These are phyloP conservation scores for Bubo scandiacus DNA, from an alignment of 2,113 vertebrate species.

Conservation along the genomic window DNA sequence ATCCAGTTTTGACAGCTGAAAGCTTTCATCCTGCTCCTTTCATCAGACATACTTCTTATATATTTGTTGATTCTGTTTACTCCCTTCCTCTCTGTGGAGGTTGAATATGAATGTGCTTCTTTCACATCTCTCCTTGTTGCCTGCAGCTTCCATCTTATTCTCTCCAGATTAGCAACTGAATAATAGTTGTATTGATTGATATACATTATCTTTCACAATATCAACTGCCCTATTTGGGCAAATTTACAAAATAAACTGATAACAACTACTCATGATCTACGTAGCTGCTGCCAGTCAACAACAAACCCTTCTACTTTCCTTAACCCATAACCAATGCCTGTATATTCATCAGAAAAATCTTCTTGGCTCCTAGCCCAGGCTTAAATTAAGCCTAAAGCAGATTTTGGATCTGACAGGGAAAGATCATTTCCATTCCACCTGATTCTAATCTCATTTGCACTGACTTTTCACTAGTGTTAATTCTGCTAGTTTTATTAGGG, in stretches of 20 bases:
- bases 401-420: not conserved
- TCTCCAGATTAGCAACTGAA: not conserved
- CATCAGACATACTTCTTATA: not conserved
- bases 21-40: not conserved
- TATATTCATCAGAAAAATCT: not conserved
- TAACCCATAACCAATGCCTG: not conserved
- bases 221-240: not conserved
- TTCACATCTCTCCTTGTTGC: not conserved
- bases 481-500: not conserved
- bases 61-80: not conserved
- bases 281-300: not conserved
- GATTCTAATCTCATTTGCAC: not conserved
- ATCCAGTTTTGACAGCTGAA: not conserved
- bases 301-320: not conserved
- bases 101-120: not conserved
- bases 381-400: not conserved
- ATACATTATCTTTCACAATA: not conserved
- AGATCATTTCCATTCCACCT: not conserved
- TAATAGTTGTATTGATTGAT: not conserved
- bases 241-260: not conserved
- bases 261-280: not conserved
- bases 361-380: not conserved
- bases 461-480: not conserved
- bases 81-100: not conserved
- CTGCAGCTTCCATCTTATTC: not conserved